phyloP scores from a whole-genome alignment of 2,113 vertebrate genomes.

The Tragelaphus scriptus region DNA sequence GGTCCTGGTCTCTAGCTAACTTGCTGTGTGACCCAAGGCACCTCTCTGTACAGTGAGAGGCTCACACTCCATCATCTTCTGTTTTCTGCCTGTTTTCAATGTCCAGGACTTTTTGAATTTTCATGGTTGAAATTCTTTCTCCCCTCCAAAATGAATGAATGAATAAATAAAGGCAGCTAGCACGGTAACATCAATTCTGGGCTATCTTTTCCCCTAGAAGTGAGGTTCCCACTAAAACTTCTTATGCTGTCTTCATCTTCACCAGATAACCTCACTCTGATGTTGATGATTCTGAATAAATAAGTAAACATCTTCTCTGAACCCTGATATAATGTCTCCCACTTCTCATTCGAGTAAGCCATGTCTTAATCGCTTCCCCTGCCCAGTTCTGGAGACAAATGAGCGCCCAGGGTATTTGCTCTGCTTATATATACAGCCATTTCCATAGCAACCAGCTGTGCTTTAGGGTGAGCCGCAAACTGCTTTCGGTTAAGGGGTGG shows the following conservation, averaged over 20 bases:
- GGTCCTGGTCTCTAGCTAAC: not conserved
- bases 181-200: not conserved
- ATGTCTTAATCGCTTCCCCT: not conserved
- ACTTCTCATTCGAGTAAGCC: not conserved
- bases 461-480: conserved; percentile 1
- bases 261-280: not conserved
- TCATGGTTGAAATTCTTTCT: conserved; percentile 3
- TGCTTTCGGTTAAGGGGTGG: not conserved
- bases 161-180: not conserved
- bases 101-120: not conserved
- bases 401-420: conserved; percentile 17
- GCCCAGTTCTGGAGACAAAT: conserved; percentile 25
- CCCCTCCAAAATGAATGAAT: not conserved
- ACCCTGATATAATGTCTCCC: not conserved
- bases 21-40: not conserved
- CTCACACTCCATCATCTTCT: not conserved
- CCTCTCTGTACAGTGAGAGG: not conserved
- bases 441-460: conserved; percentile 60
- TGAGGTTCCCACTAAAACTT: not conserved
- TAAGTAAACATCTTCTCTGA: not conserved
- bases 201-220: not conserved
- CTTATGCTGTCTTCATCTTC: not conserved
- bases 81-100: not conserved
- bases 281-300: not conserved
- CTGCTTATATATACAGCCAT: not conserved